Base-by-base conservation (phyloP, 2,797 vertebrate genomes). In the Pangasius djambal region DNA sequence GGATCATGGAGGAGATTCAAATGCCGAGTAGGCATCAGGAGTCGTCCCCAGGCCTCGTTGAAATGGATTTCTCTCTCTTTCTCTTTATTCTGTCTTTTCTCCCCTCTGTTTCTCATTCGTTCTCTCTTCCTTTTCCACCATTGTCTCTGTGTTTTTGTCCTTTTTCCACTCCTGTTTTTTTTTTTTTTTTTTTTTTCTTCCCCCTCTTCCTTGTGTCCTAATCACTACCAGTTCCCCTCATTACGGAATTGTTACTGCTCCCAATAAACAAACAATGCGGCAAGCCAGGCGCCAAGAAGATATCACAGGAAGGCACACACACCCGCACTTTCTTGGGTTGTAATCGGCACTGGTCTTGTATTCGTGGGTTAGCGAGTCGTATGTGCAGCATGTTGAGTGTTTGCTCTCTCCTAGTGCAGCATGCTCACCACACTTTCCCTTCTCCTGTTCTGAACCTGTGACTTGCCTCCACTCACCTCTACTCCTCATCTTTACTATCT, bases 191-290 rank as follows among this genome's bases (percentile, higher is more conserved):
- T 92, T 67, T 25, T 69, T 50, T 40, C 5, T 40, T 16, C 37
- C 50, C 67, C 50, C 69, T 78, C 69, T 65, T 16, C 75, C 65
- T 52, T 65, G 74, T 67, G 34, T 79, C 84, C 63, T 91, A 96
- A 96, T 96, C 88, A 91, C 92, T 95, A 93, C 91, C 95, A 96
- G 95, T 93, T 95, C 94, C 94, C 87, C 92, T 94, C 92, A 95
- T 95, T 95, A 95, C 94, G 74, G 93, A 94, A 94, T 92, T 92
- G 86, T 94, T 89, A 92, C 91, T 92, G 92, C 83, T 94, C 93
- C 93, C 92, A 94, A 90, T 96, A 94, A 95, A 95, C 93, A 95
- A 92, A 94, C 67, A 88, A 65, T 85, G 83, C 65, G 86, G 85
- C 79, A 79, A 52, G 37, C 77, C 79, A 83, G 77, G 85, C 63